phyloP scores from a whole-genome alignment of 2,797 vertebrate species.

The Leptoclinus maculatus region DNA sequence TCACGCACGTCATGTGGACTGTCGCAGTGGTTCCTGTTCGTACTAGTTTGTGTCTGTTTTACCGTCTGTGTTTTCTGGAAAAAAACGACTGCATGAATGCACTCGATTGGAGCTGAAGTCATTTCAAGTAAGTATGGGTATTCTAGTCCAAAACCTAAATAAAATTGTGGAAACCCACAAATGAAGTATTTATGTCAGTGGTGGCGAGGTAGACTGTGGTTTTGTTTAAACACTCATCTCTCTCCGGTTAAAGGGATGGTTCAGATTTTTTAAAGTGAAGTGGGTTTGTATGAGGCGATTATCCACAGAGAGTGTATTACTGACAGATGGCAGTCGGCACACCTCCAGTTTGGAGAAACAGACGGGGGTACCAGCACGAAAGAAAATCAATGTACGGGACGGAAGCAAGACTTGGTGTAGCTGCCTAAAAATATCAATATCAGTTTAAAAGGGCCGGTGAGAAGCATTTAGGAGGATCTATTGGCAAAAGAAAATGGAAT shows the following conservation, averaged over 20 bases:
- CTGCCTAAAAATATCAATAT: neutral
- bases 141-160: neutral
- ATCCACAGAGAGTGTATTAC: neutral
- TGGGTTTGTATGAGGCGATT: neutral
- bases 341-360: too few species aligned
- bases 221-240: conserved; percentile 5
- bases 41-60: neutral
- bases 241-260: neutral
- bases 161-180: conserved; percentile 2
- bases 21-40: neutral
- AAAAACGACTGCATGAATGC: neutral
- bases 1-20: neutral
- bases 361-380: too few species aligned
- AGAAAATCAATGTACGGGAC: too few species aligned
- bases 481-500: too few species aligned
- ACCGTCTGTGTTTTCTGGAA: neutral
- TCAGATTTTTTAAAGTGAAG: neutral
- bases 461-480: neutral
- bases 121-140: neutral
- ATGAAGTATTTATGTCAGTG: neutral
- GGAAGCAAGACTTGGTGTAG: too few species aligned
- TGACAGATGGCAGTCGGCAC: neutral
- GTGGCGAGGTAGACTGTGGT: neutral
- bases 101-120: neutral
- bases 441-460: neutral